A percentile compares a stretch with the other conserved stretches of the same genome.
Evolutionary conservation across 2,797 vertebrate genomes (phyloP).

Genomic region (Dicrostonyx torquatus): DNA sequence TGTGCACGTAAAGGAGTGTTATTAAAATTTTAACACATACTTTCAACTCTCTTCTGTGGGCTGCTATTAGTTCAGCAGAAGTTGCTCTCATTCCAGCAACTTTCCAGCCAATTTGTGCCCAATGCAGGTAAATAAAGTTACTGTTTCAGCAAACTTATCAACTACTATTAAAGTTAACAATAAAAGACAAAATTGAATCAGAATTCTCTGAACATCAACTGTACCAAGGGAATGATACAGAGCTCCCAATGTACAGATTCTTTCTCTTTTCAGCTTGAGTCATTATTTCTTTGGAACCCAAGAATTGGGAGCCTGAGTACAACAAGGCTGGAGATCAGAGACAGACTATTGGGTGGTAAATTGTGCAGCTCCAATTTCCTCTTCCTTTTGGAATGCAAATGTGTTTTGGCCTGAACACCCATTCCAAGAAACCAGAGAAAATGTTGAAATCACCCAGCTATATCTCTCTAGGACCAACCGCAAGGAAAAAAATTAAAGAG

Average conservation of each 20-base stretch:
- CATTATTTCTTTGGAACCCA: neutral
- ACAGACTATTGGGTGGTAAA: neutral
- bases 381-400: neutral
- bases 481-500: neutral
- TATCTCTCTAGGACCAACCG: neutral
- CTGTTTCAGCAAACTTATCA: neutral
- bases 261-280: neutral
- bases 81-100: neutral
- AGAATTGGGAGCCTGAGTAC: neutral
- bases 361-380: neutral
- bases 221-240: neutral
- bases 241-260: too few species aligned
- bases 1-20: neutral
- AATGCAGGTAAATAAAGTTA: constrained; percentile 3
- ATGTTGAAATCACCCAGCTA: neutral
- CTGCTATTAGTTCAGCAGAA: neutral
- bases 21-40: constrained; percentile 28
- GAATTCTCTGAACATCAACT: neutral
- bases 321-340: neutral
- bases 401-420: neutral
- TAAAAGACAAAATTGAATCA: neutral
- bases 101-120: neutral
- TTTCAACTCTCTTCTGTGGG: neutral
- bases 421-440: neutral
- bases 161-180: neutral